Conservation (phyloP, 2,113 vertebrate species). For the Protobothrops mucrosquamatus region DNA sequence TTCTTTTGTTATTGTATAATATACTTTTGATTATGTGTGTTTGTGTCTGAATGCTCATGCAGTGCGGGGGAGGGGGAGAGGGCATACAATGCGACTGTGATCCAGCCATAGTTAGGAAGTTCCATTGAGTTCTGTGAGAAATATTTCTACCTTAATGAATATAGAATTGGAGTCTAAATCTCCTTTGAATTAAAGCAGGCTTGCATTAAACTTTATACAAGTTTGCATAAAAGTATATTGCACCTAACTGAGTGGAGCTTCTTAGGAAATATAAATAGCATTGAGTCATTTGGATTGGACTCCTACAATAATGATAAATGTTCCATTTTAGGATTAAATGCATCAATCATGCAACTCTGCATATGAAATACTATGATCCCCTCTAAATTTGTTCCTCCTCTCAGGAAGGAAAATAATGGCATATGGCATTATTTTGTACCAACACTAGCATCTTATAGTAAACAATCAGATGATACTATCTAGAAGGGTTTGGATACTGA, state of each 20-base stretch:
- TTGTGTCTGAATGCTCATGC: neutral
- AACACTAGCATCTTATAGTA: neutral
- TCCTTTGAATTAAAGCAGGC: neutral
- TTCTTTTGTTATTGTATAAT: neutral
- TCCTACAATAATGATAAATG: neutral
- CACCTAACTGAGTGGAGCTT: neutral
- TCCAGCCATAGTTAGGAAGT: neutral
- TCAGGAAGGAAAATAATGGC: neutral
- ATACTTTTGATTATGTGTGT: neutral
- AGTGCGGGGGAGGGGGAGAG: neutral
- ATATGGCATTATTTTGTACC: neutral
- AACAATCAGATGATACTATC: neutral
- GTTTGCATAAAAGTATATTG: neutral
- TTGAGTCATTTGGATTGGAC: neutral
- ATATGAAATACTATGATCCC: neutral
- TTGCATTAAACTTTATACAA: neutral
- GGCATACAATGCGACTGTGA: neutral
- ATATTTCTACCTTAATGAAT: neutral
- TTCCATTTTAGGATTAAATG: neutral
- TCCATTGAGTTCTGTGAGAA: neutral
- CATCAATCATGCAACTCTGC: neutral
- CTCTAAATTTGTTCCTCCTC: neutral
- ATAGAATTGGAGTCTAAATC: neutral
- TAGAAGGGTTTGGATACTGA: neutral
- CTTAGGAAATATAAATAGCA: neutral